phyloP scores from a whole-genome alignment of 2,888 invertebrate genomes.

The Eilema caniola region DNA sequence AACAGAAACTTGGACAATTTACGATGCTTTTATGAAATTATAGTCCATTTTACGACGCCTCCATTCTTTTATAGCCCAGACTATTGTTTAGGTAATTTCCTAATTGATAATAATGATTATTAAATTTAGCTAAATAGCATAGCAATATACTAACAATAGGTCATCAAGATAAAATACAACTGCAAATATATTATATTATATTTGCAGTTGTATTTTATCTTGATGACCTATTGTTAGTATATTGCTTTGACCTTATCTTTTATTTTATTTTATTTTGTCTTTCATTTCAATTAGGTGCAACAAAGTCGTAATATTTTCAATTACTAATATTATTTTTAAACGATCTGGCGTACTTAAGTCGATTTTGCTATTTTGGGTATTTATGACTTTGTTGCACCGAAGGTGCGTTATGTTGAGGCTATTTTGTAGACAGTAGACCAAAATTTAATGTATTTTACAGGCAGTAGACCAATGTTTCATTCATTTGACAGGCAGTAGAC shows the following conservation, averaged over 20 bases:
- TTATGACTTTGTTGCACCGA: no score
- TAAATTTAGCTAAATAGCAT: constrained; percentile 58
- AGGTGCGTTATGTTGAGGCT: neutral
- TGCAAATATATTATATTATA: no score
- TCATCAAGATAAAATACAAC: constrained; percentile 63
- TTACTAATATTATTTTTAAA: no score
- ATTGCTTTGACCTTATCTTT: no score
- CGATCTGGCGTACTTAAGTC: no score
- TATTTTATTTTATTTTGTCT: no score
- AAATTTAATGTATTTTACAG: neutral
- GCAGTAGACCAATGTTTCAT: neutral
- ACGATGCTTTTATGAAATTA: constrained; percentile 33
- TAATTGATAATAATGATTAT: constrained; percentile 54
- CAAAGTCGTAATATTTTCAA: no score
- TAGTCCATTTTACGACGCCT: constrained; percentile 35
- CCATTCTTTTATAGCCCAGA: constrained; percentile 34
- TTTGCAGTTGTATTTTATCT: no score
- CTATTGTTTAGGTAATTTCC: constrained; percentile 38
- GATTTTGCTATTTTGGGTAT: no score
- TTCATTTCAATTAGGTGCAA: no score
- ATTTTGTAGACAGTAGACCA: constrained; percentile 1
- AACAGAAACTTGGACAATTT: constrained; percentile 20
- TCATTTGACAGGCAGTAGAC: constrained; percentile 38
- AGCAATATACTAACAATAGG: constrained; percentile 50
- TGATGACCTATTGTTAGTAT: no score